Evolutionary conservation across 2,888 invertebrate genomes (phyloP).

Genomic region (Cantharis flavilabris): DNA sequence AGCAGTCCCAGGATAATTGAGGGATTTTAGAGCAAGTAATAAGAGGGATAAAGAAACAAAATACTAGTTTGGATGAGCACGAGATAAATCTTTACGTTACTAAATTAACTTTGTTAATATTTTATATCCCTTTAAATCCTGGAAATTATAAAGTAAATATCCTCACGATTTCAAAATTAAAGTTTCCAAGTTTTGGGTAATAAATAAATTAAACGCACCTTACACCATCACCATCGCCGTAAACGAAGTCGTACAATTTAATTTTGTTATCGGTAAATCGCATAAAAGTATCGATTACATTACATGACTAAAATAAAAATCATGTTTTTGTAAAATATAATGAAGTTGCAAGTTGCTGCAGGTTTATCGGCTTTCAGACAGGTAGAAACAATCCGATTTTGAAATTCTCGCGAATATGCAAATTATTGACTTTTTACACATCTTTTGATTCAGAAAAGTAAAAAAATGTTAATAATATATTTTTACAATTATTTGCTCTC

Average conservation of each 20-base stretch:
- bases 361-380: not conserved
- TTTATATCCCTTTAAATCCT: slow-evolving; percentile 4
- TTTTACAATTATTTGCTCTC: not conserved
- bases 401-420: not conserved
- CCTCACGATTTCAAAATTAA: not conserved
- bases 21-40: slow-evolving; percentile 15
- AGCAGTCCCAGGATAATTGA: slow-evolving; percentile 17
- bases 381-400: not conserved
- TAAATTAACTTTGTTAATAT: slow-evolving; percentile 6
- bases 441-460: not conserved
- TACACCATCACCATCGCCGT: not conserved
- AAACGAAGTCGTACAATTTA: not conserved
- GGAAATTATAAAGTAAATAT: not conserved
- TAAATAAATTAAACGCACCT: not conserved
- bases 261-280: not conserved
- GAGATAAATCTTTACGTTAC: slow-evolving; percentile 5
- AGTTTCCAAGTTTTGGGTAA: not conserved
- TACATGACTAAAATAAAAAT: not conserved
- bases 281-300: not conserved
- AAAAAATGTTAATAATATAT: not conserved
- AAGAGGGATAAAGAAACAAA: slow-evolving; percentile 18
- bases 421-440: not conserved
- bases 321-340: not conserved
- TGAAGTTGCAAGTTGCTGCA: not conserved
- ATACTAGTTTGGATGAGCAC: slow-evolving; percentile 7